phyloP scores from a whole-genome alignment of 1,140 invertebrate species.

The Tribolium madens region DNA sequence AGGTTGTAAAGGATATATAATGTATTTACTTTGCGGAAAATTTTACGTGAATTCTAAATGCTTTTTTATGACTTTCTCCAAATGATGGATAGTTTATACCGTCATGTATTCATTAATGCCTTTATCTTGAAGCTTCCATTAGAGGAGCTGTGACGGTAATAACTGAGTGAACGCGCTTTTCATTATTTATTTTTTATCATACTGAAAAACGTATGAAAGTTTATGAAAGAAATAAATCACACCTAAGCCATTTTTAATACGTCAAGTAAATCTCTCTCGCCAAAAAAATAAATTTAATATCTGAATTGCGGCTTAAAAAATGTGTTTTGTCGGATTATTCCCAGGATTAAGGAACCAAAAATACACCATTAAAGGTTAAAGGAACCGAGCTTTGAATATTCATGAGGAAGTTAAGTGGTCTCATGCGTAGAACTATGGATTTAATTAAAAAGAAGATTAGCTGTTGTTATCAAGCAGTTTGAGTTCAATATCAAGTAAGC shows the following conservation, averaged over 20 bases:
- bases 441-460: constrained; percentile 38
- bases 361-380: constrained; percentile 3
- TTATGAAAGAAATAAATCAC: constrained; percentile 25
- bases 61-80: background rate
- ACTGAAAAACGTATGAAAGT: constrained; percentile 14
- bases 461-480: constrained; percentile 29
- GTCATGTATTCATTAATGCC: constrained; percentile 31
- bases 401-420: constrained; percentile 21
- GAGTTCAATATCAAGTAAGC: constrained; percentile 8
- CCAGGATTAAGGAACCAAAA: background rate
- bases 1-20: background rate
- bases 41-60: constrained; percentile 1
- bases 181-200: constrained; percentile 35
- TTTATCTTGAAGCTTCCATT: constrained; percentile 31
- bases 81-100: constrained; percentile 31
- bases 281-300: background rate
- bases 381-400: constrained; percentile 7
- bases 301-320: background rate
- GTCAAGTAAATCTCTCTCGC: background rate
- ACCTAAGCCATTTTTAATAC: background rate
- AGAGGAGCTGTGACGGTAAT: constrained; percentile 23
- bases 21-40: background rate
- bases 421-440: constrained; percentile 37
- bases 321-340: background rate
- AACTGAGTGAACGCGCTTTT: constrained; percentile 2